These are phyloP conservation scores for Armadillidium nasatum DNA, from an alignment of 1,140 invertebrate genomes.

Conservation along the genomic window DNA sequence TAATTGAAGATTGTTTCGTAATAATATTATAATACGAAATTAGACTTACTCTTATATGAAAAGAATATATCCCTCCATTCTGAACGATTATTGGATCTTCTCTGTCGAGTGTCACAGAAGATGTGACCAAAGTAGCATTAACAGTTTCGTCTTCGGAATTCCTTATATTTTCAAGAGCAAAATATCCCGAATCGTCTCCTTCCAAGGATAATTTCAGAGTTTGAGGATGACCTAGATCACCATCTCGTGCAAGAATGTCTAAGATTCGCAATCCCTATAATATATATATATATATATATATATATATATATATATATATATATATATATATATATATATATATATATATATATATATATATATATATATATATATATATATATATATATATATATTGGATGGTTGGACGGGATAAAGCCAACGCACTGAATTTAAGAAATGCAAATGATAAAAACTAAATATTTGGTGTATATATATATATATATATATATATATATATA, in stretches of 20 bases:
- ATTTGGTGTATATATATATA: no score
- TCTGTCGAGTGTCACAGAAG: conserved; percentile 62
- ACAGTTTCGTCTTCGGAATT: conserved; percentile 44
- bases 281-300: no score
- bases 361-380: no score
- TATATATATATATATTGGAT: no score
- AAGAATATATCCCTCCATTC: conserved; percentile 72
- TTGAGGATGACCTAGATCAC: conserved; percentile 67
- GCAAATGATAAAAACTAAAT: no score
- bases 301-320: no score
- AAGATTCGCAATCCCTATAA: conserved; percentile 57
- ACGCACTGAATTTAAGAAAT: no score
- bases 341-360: no score
- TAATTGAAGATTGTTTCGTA: no score
- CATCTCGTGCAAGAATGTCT: conserved; percentile 66
- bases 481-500: no score
- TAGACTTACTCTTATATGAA: conserved; percentile 59
- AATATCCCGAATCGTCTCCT: conserved; percentile 64
- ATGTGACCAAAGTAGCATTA: conserved; percentile 57
- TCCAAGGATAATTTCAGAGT: conserved; percentile 57
- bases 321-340: no score
- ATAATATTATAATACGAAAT: neutral
- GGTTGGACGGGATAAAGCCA: no score
- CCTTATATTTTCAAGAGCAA: conserved; percentile 51
- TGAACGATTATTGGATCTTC: conserved; percentile 67